Evolutionary conservation across 53 echinoderm and acorn worm genomes (phyloP), one percentile per base, ranked within the genome.

Genomic region (Astropecten irregularis): DNA sequence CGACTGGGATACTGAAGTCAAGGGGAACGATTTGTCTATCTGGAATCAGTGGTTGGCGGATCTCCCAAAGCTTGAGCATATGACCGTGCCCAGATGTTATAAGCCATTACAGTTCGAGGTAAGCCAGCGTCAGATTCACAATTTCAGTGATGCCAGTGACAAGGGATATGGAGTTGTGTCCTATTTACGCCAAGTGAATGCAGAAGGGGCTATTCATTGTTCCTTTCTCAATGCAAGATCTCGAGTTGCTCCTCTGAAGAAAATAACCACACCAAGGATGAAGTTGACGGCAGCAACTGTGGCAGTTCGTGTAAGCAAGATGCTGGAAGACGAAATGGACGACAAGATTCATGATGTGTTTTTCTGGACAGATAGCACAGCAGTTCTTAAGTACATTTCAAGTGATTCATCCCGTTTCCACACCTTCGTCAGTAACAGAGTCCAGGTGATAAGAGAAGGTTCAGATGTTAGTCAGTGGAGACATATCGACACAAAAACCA

Each of bases 311-410:
- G 54, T 69, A 21, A 42, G 54, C 61, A 46, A 11, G 14, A 21
- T 58, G 59, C 6, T 42, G 6, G 11, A 63, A 65, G 22, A 62
- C 16, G 73, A 73, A 25, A 16, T 68, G 30, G 47, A 27, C 38
- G 21, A 40, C 14, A 20, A 56, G 58, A 18, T 83, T 6, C n/a
- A n/a, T n/a, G 36, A 71, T 10, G 53, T 73, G 9, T 67, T 66
- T 18, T 87, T 40, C 63, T 74, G 76, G 87, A 88, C 88, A 1
- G 84, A 87, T 58, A 71, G 87, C 37, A 82, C 34, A 18, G 66
- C 83, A 33, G 89, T 89, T 3, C 74, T 88, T 51, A 83, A 72
- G 60, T 89, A 84, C 56, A 89, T 89, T 9, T 38, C 49, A 15
- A 83, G 84, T 37, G 83, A 71, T 19, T 2, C 34, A 32, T 25